Conservation (phyloP, 2,113 vertebrate species). For the Malaclemys terrapin region DNA sequence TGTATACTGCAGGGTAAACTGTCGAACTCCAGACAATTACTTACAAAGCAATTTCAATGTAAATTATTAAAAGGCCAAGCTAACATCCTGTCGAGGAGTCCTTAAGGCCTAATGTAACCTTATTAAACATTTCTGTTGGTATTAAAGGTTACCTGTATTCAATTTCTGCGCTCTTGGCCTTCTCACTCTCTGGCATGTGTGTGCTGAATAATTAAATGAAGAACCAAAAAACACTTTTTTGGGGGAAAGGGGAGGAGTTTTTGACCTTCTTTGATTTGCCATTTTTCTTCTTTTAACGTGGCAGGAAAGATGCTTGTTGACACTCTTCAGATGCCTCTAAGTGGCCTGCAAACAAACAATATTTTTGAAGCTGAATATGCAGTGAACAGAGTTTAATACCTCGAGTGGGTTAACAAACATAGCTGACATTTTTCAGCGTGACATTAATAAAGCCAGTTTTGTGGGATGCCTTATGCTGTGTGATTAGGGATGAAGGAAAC, state of each 20-base stretch:
- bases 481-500: not conserved
- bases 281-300: not conserved
- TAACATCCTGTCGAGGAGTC: not conserved
- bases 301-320: slow-evolving; percentile 22
- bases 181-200: rapidly evolving
- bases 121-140: slow-evolving; percentile 3
- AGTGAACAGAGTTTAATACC: not conserved
- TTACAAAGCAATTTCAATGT: not conserved
- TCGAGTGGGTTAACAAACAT: not conserved
- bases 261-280: slow-evolving; percentile 46
- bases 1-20: not conserved
- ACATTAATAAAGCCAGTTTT: slow-evolving; percentile 14
- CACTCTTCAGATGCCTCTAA: rapidly evolving
- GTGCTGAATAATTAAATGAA: not conserved
- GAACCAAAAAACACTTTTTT: not conserved
- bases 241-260: rapidly evolving
- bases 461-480: not conserved
- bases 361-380: not conserved
- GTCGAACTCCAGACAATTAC: not conserved
- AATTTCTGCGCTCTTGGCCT: not conserved
- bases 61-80: not conserved
- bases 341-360: rapidly evolving
- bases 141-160: slow-evolving; percentile 11
- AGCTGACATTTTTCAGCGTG: not conserved
- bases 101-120: not conserved